These are phyloP conservation scores for Drosophila arizonae DNA, from an alignment of 1,140 invertebrate species.

Conservation along the genomic window DNA sequence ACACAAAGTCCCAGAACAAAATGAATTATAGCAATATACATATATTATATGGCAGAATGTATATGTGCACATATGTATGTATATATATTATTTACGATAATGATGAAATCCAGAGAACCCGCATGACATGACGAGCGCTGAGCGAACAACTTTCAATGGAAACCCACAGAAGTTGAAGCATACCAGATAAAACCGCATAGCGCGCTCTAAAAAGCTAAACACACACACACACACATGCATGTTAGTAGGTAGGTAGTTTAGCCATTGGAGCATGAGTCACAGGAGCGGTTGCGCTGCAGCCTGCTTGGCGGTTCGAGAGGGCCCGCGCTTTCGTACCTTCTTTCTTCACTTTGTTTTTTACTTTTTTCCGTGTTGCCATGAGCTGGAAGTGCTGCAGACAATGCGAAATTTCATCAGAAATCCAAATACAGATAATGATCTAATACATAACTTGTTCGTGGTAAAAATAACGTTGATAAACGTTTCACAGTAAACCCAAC, in stretches of 20 bases:
- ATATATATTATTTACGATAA: slow-evolving; percentile 48
- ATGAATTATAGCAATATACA: no score
- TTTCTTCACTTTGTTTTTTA: slow-evolving; percentile 5
- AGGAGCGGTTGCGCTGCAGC: slow-evolving; percentile 18
- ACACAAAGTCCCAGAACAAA: slow-evolving; percentile 3
- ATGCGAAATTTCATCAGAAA: slow-evolving; percentile 81
- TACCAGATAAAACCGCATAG: slow-evolving; percentile 55
- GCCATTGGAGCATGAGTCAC: slow-evolving; percentile 30
- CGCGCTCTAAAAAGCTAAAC: neutral
- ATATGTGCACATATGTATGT: neutral
- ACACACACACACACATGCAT: neutral
- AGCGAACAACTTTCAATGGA: slow-evolving; percentile 60
- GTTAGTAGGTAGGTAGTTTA: slow-evolving; percentile 9
- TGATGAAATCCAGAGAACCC: slow-evolving; percentile 69
- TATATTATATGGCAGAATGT: no score
- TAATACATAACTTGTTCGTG: slow-evolving; percentile 78
- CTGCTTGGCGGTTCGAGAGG: slow-evolving; percentile 25
- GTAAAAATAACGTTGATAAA: slow-evolving; percentile 68
- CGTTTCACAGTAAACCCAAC: slow-evolving; percentile 27
- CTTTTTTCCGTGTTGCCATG: slow-evolving; percentile 28
- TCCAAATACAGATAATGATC: slow-evolving; percentile 81
- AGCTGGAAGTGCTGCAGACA: slow-evolving; percentile 57
- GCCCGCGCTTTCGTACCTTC: slow-evolving; percentile 15
- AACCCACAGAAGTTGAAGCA: slow-evolving; percentile 56
- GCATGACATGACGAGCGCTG: slow-evolving; percentile 40